Percentiles rank a stretch among this genome's conserved stretches.
phyloP scores from a whole-genome alignment of 2,113 vertebrate genomes.

The Saguinus midas region DNA sequence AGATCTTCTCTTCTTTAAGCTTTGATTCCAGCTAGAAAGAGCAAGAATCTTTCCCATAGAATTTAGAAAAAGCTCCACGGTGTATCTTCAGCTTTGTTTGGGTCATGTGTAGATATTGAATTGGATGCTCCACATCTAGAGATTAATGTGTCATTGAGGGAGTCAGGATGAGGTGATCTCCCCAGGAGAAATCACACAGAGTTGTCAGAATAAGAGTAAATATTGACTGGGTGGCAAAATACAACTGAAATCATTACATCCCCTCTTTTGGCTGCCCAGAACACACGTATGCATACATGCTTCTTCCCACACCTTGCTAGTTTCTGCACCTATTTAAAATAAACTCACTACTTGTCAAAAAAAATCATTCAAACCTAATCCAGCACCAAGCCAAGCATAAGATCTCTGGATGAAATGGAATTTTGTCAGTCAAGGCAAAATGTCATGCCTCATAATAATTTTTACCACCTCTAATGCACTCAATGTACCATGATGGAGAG shows the following conservation, averaged over 20 bases:
- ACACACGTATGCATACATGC: neutral
- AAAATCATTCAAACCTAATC: neutral
- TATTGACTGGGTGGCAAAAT: neutral
- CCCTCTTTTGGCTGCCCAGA: neutral
- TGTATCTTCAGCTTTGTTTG: neutral
- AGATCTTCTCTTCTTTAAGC: neutral
- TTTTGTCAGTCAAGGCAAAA: neutral
- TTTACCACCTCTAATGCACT: neutral
- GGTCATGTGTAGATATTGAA: neutral
- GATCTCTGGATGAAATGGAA: neutral
- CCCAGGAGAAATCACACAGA: no score
- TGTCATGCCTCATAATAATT: neutral
- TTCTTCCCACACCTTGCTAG: neutral
- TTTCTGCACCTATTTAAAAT: neutral
- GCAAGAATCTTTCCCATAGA: neutral
- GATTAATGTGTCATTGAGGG: neutral
- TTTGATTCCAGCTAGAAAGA: neutral
- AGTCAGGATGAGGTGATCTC: neutral
- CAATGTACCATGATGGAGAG: neutral
- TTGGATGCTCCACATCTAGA: neutral
- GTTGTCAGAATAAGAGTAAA: neutral
- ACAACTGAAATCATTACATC: neutral
- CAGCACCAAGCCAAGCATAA: neutral
- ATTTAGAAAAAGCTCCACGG: neutral
- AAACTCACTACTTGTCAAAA: neutral